Evolutionary conservation across 2,797 vertebrate species (phyloP).

Genomic region (Tenualosa thibaudeaui): DNA sequence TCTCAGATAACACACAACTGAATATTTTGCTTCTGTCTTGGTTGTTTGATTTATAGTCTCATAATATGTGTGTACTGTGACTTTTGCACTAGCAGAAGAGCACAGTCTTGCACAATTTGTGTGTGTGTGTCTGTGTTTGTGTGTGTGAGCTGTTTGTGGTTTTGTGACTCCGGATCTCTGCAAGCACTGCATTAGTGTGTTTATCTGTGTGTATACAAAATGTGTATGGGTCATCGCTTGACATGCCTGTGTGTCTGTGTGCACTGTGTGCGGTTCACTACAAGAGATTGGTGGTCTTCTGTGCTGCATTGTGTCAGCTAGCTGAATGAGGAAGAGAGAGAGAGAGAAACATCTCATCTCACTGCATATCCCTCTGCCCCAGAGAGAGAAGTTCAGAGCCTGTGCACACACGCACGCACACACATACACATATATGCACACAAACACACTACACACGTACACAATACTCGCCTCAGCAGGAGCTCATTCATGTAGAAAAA

Average conservation of each 20-base stretch:
- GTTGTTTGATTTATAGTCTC: neutral
- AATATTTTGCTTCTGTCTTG: neutral
- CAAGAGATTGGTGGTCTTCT: too few relatives aligned
- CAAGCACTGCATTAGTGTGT: neutral
- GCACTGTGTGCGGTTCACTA: neutral
- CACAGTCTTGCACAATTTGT: neutral
- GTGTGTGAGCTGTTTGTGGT: neutral
- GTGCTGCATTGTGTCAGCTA: too few relatives aligned
- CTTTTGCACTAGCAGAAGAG: neutral
- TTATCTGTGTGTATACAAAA: neutral
- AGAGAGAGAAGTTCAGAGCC: neutral
- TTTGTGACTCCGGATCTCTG: too few relatives aligned
- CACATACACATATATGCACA: neutral
- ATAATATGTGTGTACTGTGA: neutral
- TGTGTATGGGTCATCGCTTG: neutral
- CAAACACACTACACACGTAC: neutral
- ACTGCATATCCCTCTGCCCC: neutral
- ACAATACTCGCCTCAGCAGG: neutral
- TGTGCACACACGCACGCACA: neutral
- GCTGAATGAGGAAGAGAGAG: too few relatives aligned
- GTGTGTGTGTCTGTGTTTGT: neutral
- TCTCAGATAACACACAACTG: neutral
- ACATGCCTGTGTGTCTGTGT: neutral
- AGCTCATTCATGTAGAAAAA: conserved; percentile 10
- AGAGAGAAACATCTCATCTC: neutral